Percentiles rank a stretch among this genome's conserved stretches.
These are phyloP conservation scores for Coelopa frigida DNA, from an alignment of 1,140 invertebrate genomes.

Conservation along the genomic window DNA sequence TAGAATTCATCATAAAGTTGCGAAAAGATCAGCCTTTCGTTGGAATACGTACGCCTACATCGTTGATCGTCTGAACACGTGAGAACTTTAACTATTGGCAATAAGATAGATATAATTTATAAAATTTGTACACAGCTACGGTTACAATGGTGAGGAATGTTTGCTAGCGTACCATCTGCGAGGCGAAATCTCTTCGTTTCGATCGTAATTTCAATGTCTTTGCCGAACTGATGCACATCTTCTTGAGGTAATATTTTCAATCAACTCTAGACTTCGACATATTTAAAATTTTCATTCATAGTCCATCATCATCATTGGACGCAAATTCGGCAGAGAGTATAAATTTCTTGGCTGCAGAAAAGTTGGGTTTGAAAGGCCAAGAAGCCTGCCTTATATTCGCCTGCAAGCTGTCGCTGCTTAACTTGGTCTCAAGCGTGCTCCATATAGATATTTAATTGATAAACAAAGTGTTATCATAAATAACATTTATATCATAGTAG, in stretches of 20 bases:
- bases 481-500: no score
- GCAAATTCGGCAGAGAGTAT: constrained; percentile 4
- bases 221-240: constrained; percentile 21
- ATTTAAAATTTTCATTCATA: neutral
- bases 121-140: constrained; percentile 17
- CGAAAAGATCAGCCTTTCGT: constrained; percentile 14
- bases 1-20: neutral
- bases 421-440: constrained; percentile 20
- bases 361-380: neutral
- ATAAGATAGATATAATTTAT: neutral
- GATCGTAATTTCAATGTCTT: constrained; percentile 18
- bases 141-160: constrained; percentile 25
- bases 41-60: constrained; percentile 28
- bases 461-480: no score
- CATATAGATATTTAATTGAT: no score
- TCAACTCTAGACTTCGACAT: neutral
- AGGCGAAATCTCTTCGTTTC: constrained; percentile 20
- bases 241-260: constrained; percentile 19
- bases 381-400: constrained; percentile 19
- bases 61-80: constrained; percentile 25
- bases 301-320: constrained; percentile 13
- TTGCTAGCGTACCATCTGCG: constrained; percentile 24
- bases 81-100: constrained; percentile 1
- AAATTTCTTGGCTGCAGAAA: constrained; percentile 20
- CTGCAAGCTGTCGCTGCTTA: constrained; percentile 21